Evolutionary conservation across 2,797 vertebrate species (phyloP), one percentile per base, ranked within the genome.

Genomic region (Anniella stebbinsi): DNA sequence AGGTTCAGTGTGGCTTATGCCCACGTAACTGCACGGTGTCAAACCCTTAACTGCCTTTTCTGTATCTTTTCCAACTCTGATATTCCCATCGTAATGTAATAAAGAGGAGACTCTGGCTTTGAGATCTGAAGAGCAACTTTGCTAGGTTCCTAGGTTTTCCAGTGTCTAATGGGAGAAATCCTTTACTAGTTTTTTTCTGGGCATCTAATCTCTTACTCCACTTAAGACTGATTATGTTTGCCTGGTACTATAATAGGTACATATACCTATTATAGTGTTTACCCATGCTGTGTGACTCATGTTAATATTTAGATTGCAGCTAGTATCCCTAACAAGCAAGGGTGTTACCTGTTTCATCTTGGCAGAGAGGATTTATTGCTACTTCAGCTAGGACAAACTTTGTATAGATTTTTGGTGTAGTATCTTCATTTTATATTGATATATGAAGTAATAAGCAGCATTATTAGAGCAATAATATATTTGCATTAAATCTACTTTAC

Each of bases 391-490:
- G 18, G n/a, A 67, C 10, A 13, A 76, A 66, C 12, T 8, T 66
- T 76, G 60, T 23, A 63, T 63, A 63, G 17, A 63, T 63, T 28
- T 87, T 66, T 11, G 15, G 18, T 63, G 18, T 21, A 36, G 6
- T 36, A 38, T 36, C 9, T 30, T 15, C 11, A 36, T 3, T 0
- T 73, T 57, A n/a, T 0, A 0, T 17, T 28, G 57, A 30, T 8
- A 36, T 45, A 30, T 51, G 18, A 86, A 25, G 18, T 63, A 28
- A 82, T 0, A 48, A 54, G 23, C 77, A 92, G 60, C 38, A 66
- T 18, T 89, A 77, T 48, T 69, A 84, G 41, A 69, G 30, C 41
- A n/a, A 17, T 17, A 84, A 30, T 6, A 2, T 48, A 25, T 48
- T 17, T 48, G 28, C 33, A 60, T 69, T 12, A 67, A 33, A 15